These are phyloP conservation scores for Drosophila mettleri DNA, from an alignment of 2,888 invertebrate species.

Conservation along the genomic window DNA sequence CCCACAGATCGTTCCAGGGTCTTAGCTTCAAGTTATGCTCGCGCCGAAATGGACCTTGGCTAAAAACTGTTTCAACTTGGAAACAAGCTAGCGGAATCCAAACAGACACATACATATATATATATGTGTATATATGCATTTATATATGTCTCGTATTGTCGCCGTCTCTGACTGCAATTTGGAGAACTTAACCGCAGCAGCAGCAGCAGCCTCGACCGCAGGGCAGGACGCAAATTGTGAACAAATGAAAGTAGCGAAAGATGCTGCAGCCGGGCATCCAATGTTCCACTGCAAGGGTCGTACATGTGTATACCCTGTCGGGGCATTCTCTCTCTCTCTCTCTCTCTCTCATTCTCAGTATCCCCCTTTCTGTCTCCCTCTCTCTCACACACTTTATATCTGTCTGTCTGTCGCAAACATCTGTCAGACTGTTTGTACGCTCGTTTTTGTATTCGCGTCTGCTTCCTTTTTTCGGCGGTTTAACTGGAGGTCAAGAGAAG, in stretches of 20 bases:
- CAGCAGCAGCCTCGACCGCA: constrained; percentile 61
- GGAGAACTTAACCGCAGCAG: constrained; percentile 75
- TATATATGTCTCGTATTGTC: constrained; percentile 46
- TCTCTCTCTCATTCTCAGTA: constrained; percentile 1
- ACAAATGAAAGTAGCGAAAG: constrained; percentile 76
- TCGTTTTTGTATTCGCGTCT: constrained; percentile 49
- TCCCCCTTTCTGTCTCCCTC: constrained; percentile 5
- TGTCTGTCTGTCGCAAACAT: constrained; percentile 10
- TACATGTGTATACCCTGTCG: constrained; percentile 58
- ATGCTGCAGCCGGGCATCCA: constrained; percentile 44
- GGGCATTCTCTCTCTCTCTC: neutral
- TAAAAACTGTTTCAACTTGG: constrained; percentile 73
- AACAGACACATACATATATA: constrained; percentile 24
- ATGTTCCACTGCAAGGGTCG: constrained; percentile 23
- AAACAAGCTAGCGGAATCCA: constrained; percentile 2
- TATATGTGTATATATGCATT: constrained; percentile 3
- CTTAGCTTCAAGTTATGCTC: constrained; percentile 32
- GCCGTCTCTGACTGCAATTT: constrained; percentile 76
- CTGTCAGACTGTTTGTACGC: constrained; percentile 19
- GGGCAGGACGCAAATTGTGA: constrained; percentile 77
- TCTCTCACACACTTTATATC: constrained; percentile 1
- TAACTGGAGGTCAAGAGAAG: constrained; percentile 77
- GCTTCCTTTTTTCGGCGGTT: constrained; percentile 56
- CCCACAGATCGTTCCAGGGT: constrained; percentile 8
- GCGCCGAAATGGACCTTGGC: constrained; percentile 62